Evolutionary conservation across 2,113 vertebrate genomes (phyloP).

Genomic region (Pangasianodon gigas): DNA sequence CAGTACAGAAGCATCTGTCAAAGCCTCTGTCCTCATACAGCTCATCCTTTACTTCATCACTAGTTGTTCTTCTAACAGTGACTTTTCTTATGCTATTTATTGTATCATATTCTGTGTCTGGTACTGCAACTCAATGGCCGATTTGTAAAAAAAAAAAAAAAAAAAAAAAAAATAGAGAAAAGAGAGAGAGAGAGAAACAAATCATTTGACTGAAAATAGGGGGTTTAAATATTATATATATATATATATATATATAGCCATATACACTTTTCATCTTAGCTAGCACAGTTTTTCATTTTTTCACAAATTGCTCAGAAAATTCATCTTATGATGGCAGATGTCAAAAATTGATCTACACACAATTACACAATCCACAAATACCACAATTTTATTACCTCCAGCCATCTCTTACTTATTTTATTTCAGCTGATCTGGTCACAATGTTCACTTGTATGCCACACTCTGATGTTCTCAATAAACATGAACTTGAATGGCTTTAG

Average conservation of each 20-base stretch:
- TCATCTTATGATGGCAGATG: neutral
- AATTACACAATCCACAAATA: neutral
- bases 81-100: conserved; percentile 20
- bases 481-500: neutral
- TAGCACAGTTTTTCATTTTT: no score
- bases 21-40: neutral
- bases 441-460: neutral
- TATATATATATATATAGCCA: neutral
- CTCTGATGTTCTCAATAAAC: neutral
- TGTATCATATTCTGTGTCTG: neutral
- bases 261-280: no score
- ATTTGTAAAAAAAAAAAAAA: neutral
- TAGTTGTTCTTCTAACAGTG: conserved; percentile 11
- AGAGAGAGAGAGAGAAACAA: neutral
- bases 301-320: neutral
- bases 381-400: neutral
- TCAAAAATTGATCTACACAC: neutral
- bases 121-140: neutral
- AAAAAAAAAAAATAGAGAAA: neutral
- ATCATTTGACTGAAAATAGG: neutral
- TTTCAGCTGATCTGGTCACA: neutral
- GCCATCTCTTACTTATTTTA: neutral
- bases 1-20: neutral
- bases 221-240: neutral
- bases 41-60: neutral